Conservation (phyloP, 2,797 vertebrate species). For the Hozukius guyotensis region DNA sequence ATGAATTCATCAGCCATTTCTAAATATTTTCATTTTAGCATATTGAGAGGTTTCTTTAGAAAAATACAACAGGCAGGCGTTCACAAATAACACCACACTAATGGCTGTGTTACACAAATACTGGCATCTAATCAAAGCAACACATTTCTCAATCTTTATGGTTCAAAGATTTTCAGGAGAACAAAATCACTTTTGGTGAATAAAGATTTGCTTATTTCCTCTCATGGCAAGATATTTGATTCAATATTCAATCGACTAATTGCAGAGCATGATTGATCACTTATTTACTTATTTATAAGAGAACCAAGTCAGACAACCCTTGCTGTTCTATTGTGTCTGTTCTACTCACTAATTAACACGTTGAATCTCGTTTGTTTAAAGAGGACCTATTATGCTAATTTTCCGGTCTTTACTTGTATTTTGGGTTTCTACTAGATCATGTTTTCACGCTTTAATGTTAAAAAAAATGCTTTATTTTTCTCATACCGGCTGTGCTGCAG, state of each 20-base stretch:
- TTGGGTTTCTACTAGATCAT: not conserved
- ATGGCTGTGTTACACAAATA: not conserved
- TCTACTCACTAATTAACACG: not conserved
- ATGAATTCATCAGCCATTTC: not conserved
- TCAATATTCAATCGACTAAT: not conserved
- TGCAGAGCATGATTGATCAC: not conserved
- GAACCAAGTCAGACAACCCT: not conserved
- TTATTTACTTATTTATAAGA: not conserved
- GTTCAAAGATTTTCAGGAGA: not conserved
- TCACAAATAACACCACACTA: not conserved
- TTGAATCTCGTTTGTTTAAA: not conserved
- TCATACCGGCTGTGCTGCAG: not conserved
- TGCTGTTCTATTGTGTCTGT: not conserved
- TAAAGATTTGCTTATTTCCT: not conserved
- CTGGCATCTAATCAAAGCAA: not conserved
- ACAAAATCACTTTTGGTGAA: not conserved
- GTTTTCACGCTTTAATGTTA: not conserved
- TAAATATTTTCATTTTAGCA: not conserved
- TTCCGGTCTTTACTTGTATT: too few relatives aligned
- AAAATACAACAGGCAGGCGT: not conserved
- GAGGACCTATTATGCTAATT: not conserved
- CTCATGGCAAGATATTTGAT: not conserved
- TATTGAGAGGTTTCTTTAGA: not conserved
- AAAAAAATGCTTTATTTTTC: not conserved
- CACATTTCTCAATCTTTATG: not conserved